Evolutionary conservation across 2,888 invertebrate species (phyloP), one percentile per base, ranked within the genome.

Genomic region (Orthosia incerta): DNA sequence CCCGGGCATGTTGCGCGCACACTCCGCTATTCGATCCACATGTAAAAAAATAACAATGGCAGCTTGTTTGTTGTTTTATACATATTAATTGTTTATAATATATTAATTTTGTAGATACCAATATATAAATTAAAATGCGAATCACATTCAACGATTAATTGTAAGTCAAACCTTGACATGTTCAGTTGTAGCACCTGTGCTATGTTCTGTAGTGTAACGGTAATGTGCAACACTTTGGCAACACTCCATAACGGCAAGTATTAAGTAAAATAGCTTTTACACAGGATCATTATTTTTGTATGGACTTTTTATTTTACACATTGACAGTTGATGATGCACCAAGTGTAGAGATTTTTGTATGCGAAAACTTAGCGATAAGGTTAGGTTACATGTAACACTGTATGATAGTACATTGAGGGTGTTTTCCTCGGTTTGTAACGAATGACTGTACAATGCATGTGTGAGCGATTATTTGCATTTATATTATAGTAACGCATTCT

Each of bases 251-350:
- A 82, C 55, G 70, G 76, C 89, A 92, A 92, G 91, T 93, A 92
- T 92, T 92, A 90, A 83, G 48, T 75, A 57, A 91, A 91, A 80
- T 83, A 91, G 89, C 86, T 88, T 90, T 79, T 89, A 90, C 89
- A 89, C 86, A 84, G 87, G 89, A 90, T 88, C 80, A 89, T 92
- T 95, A 95, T 95, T 95, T 95, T 95, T 95, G 89, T 95, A 95
- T 83, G 79, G 84, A 88, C 85, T 89, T 93, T 93, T 92, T 90
- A 82, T 88, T 93, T 91, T 86, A 85, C 80, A 85, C 87, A 85
- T 80, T 85, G 82, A 87, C 86, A 88, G 86, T 86, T 82, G 83
- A 87, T 84, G 86, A 90, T 89, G 92, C 93, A 94, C 92, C 92
- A 91, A 92, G 89, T 92, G 92, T 94, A 93, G 91, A 86, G 70